phyloP scores from a whole-genome alignment of 2,797 vertebrate genomes.

The Sebastes umbrosus region DNA sequence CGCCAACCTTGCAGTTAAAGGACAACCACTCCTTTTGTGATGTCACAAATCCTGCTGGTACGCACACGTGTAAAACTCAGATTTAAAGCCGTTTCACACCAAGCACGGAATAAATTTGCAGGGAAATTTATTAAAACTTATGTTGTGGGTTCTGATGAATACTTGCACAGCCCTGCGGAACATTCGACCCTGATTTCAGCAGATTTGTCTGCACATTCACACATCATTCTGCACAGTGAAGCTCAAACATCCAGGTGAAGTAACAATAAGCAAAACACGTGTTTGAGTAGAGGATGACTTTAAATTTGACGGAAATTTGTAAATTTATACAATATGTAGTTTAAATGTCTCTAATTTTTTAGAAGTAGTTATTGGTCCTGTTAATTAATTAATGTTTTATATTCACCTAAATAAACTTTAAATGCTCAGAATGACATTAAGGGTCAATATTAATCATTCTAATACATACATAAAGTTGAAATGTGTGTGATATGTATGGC shows the following conservation, averaged over 20 bases:
- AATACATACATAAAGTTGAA: neutral
- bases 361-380: neutral
- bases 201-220: neutral
- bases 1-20: too few relatives aligned
- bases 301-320: neutral
- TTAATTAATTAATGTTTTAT: neutral
- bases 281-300: neutral
- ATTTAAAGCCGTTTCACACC: too few relatives aligned
- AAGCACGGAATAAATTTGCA: rapidly evolving
- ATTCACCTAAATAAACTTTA: neutral
- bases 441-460: neutral
- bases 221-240: neutral
- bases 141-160: too few relatives aligned
- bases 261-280: neutral
- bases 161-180: too few relatives aligned
- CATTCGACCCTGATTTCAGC: neutral
- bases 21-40: too few relatives aligned
- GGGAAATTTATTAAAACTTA: too few relatives aligned
- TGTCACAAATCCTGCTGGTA: too few relatives aligned
- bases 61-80: too few relatives aligned
- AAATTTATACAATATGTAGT: neutral
- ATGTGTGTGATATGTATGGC: neutral
- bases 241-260: neutral
- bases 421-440: neutral
- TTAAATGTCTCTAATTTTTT: neutral